These are phyloP conservation scores for Sebastes jordani DNA, from an alignment of 2,797 vertebrate species.

Conservation along the genomic window DNA sequence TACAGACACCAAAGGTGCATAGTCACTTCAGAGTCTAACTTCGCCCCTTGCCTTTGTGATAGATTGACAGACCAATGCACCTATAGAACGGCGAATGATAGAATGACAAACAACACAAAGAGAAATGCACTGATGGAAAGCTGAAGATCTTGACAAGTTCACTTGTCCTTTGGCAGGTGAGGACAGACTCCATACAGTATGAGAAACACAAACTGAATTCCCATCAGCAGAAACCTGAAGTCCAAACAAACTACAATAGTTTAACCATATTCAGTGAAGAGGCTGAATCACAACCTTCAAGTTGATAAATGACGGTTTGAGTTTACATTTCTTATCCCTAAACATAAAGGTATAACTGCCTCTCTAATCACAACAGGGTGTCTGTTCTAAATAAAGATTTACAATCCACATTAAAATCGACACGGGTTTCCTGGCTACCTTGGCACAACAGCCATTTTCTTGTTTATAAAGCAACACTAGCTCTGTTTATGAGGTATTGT, in stretches of 20 bases:
- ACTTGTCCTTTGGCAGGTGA: background rate
- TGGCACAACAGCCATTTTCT: background rate
- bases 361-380: slow-evolving; percentile 19
- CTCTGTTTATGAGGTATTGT: slow-evolving; percentile 47
- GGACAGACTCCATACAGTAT: background rate
- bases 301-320: background rate
- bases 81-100: no score
- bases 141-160: background rate
- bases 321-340: background rate
- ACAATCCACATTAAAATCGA: slow-evolving; percentile 29
- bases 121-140: no score
- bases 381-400: slow-evolving; percentile 17
- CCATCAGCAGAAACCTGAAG: background rate
- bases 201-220: background rate
- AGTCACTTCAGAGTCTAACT: no score
- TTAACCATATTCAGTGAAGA: background rate
- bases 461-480: slow-evolving; percentile 35
- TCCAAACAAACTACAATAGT: background rate
- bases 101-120: no score
- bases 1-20: no score
- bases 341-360: background rate
- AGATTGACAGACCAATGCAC: no score
- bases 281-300: background rate
- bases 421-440: slow-evolving; percentile 19
- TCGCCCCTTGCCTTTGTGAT: no score